Evolutionary conservation across 2,797 vertebrate genomes (phyloP).

Genomic region (Merluccius polli): DNA sequence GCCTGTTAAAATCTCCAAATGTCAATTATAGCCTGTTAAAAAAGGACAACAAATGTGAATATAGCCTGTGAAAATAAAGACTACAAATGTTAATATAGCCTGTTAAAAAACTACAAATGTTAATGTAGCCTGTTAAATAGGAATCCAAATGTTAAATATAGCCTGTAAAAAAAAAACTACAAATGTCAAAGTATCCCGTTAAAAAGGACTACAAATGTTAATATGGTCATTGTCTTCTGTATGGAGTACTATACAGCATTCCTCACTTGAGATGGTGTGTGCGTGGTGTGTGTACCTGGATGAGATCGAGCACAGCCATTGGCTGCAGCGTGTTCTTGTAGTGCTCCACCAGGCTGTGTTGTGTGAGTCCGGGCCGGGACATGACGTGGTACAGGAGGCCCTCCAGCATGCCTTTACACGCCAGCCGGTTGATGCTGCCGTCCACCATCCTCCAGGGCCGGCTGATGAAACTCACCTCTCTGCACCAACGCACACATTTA

Average conservation of each 20-base stretch:
- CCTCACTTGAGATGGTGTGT: background rate
- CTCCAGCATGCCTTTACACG: slow-evolving; percentile 96
- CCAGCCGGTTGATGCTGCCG: slow-evolving; percentile 81
- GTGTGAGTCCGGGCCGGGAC: slow-evolving; percentile 79
- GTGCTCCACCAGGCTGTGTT: slow-evolving; percentile 76
- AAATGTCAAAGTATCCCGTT: no score
- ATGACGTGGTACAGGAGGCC: slow-evolving; percentile 88
- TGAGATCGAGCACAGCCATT: slow-evolving; percentile 78
- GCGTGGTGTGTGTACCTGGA: slow-evolving; percentile 74
- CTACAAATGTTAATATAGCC: background rate
- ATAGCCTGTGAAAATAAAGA: background rate
- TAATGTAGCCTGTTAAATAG: no score
- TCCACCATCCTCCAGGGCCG: slow-evolving; percentile 93
- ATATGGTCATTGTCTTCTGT: background rate
- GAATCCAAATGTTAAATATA: background rate
- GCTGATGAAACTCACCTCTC: slow-evolving; percentile 75
- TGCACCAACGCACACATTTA: background rate
- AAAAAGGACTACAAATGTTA: background rate
- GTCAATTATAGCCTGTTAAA: no score
- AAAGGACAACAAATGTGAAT: no score
- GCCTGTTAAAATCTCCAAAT: background rate
- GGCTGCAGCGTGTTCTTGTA: slow-evolving; percentile 86
- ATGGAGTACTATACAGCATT: no score
- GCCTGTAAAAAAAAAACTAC: no score
- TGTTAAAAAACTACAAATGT: background rate